phyloP scores from a whole-genome alignment of 2,113 vertebrate species.

The Gobiocypris rarus region DNA sequence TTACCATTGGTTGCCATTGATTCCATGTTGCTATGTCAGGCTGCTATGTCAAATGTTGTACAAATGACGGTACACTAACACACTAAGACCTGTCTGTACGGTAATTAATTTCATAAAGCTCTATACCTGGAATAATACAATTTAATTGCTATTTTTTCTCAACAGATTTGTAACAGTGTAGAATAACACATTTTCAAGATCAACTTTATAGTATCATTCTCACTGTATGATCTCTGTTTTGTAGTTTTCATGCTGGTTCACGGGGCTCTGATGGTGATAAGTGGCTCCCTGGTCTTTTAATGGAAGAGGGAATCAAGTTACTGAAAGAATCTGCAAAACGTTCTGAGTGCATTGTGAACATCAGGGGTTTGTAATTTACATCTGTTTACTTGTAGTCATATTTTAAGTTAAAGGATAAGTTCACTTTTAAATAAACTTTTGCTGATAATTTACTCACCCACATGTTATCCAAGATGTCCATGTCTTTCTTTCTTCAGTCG shows the following conservation, averaged over 20 bases:
- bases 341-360: slow-evolving; percentile 9
- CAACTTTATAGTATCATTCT: not conserved
- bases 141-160: not conserved
- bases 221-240: not conserved
- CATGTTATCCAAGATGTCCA: too few species aligned
- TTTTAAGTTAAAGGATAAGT: not conserved
- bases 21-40: too few species aligned
- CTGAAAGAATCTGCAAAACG: slow-evolving; percentile 10
- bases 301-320: slow-evolving; percentile 38
- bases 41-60: not conserved
- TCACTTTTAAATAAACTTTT: too few species aligned
- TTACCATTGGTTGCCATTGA: too few species aligned
- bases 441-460: too few species aligned
- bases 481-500: too few species aligned
- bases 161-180: not conserved
- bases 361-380: slow-evolving; percentile 19
- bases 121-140: not conserved
- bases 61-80: not conserved
- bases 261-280: not conserved
- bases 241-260: not conserved
- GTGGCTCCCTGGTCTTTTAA: slow-evolving; percentile 2
- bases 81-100: too few species aligned
- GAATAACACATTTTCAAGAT: not conserved
- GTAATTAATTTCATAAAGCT: not conserved
- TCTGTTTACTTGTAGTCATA: not conserved